Evolutionary conservation across 2,113 vertebrate species (phyloP).

Genomic region (Brachyistius frenatus): DNA sequence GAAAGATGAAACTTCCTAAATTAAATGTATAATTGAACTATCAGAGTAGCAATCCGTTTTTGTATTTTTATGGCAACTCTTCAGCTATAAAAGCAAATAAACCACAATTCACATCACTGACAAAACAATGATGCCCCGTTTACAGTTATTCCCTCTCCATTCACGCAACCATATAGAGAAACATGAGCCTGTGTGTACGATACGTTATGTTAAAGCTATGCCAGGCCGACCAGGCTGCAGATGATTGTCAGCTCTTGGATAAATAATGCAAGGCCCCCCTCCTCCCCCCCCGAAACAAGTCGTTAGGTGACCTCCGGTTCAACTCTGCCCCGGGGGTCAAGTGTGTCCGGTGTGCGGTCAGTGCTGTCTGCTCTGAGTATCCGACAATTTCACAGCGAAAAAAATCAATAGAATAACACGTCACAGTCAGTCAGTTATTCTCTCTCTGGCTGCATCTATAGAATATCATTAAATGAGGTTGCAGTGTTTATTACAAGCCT

Average conservation of each 20-base stretch:
- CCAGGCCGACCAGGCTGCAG: constrained; percentile 31
- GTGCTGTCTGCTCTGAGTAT: neutral
- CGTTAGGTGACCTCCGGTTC: constrained; percentile 57
- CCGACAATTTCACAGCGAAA: no score
- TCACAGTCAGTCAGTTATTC: no score
- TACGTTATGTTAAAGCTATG: constrained; percentile 55
- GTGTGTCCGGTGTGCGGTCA: constrained; percentile 48
- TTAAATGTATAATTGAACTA: constrained; percentile 18
- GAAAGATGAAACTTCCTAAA: neutral
- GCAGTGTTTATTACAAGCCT: no score
- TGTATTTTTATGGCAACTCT: no score
- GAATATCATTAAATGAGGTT: no score
- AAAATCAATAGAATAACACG: no score
- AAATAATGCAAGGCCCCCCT: constrained; percentile 76
- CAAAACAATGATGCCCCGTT: neutral
- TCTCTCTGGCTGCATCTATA: no score
- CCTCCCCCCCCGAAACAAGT: constrained; percentile 51
- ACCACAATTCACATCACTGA: neutral
- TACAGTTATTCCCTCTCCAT: neutral
- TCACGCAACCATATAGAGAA: constrained; percentile 30
- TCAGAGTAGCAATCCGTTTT: neutral
- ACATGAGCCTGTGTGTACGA: constrained; percentile 52
- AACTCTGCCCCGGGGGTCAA: constrained; percentile 69
- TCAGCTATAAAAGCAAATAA: neutral
- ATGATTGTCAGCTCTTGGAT: constrained; percentile 59